Base-by-base conservation (phyloP, 2,113 vertebrate species). In the Panthera uncia region DNA sequence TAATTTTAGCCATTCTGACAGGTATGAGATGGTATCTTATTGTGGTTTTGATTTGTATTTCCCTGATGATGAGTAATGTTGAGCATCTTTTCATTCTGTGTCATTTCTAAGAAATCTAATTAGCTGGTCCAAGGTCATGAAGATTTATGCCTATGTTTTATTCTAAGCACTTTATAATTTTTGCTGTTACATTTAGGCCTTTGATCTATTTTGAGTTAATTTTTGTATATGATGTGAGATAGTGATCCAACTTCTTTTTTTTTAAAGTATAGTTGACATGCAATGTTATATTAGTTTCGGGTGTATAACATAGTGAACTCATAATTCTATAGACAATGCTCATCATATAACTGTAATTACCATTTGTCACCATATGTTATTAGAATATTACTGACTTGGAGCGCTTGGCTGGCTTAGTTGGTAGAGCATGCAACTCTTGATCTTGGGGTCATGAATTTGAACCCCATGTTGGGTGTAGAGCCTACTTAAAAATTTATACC, bases 81-180 rank as follows among this genome's bases (percentile, higher is more conserved):
- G 57, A 61, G 57, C 21, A 61, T 61, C 21, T 61, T 61, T 61
- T 21, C 57, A 61, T 61, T 61, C 79, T 73, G 65, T 80, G 36
- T 80, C 18, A 80, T 85, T 78, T 50, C 38, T 89, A 91, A 86
- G 74, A 80, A 80, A 91, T 86, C 41, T 45, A 66, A 48, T 91
- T 36, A 23, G 65, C 13, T 86, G 85, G 73, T 41, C 23, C 29
- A 96, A 96, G 36, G 52, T 65, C 45, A 33, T 65, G 45, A 91
- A 91, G 73, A 94, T 80, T 79, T 65, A 94, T 57, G 41, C 45
- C 13, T 94, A 45, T 80, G 29, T 91, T 91, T 87, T 94, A 36
- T 66, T 82, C 29, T 73, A 85, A 18, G 48, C 81, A 10, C 23
- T 55, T 96, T 87, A 55, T 86, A 94, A 86, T 48, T 87, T 88